Percentiles rank a stretch among this genome's conserved stretches.
phyloP scores from a whole-genome alignment of 1,140 invertebrate genomes.

The Macrotrachela quadricornifera region DNA sequence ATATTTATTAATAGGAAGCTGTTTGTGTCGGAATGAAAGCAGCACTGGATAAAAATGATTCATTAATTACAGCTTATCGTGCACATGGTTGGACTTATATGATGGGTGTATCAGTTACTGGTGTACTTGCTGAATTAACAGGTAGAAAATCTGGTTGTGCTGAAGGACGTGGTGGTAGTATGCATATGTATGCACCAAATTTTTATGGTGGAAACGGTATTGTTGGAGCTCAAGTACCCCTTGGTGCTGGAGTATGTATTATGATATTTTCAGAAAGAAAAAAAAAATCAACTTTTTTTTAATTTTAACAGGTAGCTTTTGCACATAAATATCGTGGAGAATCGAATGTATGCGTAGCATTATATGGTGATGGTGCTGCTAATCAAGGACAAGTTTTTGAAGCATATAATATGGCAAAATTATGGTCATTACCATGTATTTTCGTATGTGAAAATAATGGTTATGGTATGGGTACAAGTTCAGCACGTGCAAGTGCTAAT shows the following conservation, averaged over 20 bases:
- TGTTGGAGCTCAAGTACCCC: conserved; percentile 72
- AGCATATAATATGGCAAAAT: conserved; percentile 50
- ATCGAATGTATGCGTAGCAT: conserved; percentile 50
- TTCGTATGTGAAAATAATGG: conserved; percentile 95
- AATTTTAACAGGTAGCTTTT: conserved; percentile 44
- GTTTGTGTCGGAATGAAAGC: conserved; percentile 61
- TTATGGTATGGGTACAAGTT: conserved; percentile 87
- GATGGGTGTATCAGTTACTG: conserved; percentile 53
- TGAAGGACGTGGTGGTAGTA: conserved; percentile 61
- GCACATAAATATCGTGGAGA: conserved; percentile 66
- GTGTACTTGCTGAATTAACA: conserved; percentile 68
- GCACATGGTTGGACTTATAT: conserved; percentile 88
- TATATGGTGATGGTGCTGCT: conserved; percentile 91
- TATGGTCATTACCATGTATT: conserved; percentile 74
- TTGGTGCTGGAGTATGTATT: not conserved
- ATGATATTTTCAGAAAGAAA: too few relatives aligned
- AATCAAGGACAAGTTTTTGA: conserved; percentile 58
- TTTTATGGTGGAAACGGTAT: conserved; percentile 97
- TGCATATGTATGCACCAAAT: conserved; percentile 44
- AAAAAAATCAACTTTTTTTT: too few relatives aligned
- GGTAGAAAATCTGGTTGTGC: conserved; percentile 61
- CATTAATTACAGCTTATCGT: conserved; percentile 81
- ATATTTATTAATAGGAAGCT: conserved; percentile 41
- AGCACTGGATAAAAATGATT: conserved; percentile 55
- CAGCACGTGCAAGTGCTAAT: conserved; percentile 59